Evolutionary conservation across 2,888 invertebrate genomes (phyloP), one percentile per base, ranked within the genome.

Genomic region (Xiphydria camelus): DNA sequence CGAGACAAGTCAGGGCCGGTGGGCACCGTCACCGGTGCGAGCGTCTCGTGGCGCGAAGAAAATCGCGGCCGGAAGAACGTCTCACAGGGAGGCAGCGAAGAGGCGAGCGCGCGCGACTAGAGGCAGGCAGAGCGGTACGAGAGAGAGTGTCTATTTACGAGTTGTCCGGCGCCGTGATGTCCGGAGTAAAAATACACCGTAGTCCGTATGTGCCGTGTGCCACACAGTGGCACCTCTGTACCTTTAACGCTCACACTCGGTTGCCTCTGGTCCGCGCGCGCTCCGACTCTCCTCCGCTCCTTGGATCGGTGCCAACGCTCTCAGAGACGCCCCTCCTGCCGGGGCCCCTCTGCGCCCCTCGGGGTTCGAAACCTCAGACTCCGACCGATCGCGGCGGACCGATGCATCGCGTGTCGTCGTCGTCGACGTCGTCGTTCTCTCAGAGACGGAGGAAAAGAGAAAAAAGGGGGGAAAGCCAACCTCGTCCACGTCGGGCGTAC

Each of bases 151-250:
- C 73, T 74, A 75, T 75, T 75, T 75, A 72, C 71, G 74, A 73
- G 71, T 73, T 75, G 74, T 74, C 70, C 73, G 75, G 75, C 75
- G 75, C 75, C 75, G 70, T 65, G 68, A 72, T 73, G 75, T 75
- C 75, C 75, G 66, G 73, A 68, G 73, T 73, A 75, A 74, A 75
- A 73, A 75, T 75, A 75, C 68, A 70, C 61, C 64, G 65, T 65
- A 62, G 62, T 70, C 62, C 65, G 62, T 66, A 64, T 59, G 40
- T 45, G 41, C 50, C 19, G 20, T 18, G 19, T n/a, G 33, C 39
- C 63, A 60, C 62, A 51, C 55, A 62, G 61, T n/a, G n/a, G n/a
- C 58, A 55, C 53, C 56, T 62, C 58, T 53, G 57, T 57, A 54
- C 54, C 53, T 55, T 55, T 50, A 45, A 57, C 53, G 55, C 53